phyloP scores from a whole-genome alignment of 2,888 invertebrate genomes.

The Drosophila diplacantha region DNA sequence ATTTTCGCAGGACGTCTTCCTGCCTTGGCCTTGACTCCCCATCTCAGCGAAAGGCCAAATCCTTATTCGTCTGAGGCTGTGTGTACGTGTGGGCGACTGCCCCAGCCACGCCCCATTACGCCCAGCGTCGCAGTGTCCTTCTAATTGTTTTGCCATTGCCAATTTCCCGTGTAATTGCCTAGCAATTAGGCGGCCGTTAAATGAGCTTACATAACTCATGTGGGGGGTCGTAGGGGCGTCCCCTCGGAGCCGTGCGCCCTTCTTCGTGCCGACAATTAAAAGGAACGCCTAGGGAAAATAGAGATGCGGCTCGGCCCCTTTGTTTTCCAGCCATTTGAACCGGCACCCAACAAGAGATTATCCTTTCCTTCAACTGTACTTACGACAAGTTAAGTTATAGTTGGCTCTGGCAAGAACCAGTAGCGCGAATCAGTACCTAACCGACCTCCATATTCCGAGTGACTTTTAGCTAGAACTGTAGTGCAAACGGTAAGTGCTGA shows the following conservation, averaged over 20 bases:
- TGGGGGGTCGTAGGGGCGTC: conserved; percentile 40
- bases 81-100: conserved; percentile 12
- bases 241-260: conserved; percentile 17
- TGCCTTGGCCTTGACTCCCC: conserved; percentile 41
- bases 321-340: conserved; percentile 27
- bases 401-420: neutral
- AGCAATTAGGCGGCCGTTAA: conserved; percentile 56
- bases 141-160: conserved; percentile 69
- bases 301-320: neutral
- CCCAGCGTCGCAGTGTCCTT: conserved; percentile 34
- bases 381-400: neutral
- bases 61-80: conserved; percentile 17
- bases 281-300: conserved; percentile 2
- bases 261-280: conserved; percentile 38
- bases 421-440: neutral
- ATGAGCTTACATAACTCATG: conserved; percentile 44
- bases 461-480: neutral
- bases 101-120: conserved; percentile 54
- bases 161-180: conserved; percentile 64
- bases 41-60: conserved; percentile 3
- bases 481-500: no score
- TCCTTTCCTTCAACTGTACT: neutral
- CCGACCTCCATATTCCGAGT: neutral
- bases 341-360: neutral
- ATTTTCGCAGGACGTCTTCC: conserved; percentile 48